Evolutionary conservation across 2,113 vertebrate species (phyloP).

Genomic region (Alethe castanea): DNA sequence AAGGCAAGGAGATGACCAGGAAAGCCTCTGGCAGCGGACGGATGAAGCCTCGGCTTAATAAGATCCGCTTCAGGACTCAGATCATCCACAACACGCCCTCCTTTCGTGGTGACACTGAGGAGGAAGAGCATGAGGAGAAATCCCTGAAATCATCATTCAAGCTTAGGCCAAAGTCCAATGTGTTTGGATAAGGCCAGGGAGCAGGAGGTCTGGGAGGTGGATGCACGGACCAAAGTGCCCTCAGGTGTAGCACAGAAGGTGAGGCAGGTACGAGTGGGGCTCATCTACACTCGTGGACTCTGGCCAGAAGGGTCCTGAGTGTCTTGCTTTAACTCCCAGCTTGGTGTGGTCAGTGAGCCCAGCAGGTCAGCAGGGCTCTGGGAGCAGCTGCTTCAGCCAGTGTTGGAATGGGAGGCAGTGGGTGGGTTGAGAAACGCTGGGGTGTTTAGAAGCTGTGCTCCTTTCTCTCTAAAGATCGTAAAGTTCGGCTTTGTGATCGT

Average conservation of each 20-base stretch:
- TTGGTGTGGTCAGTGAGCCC: not conserved
- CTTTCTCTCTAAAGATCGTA: not conserved
- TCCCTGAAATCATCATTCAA: slow-evolving; percentile 78
- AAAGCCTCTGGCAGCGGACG: slow-evolving; percentile 80
- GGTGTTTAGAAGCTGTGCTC: not conserved
- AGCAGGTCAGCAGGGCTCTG: not conserved
- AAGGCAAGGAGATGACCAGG: slow-evolving; percentile 78
- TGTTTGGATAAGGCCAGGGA: slow-evolving; percentile 81
- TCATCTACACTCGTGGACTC: not conserved
- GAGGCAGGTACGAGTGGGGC: not conserved
- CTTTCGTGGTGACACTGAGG: slow-evolving; percentile 60
- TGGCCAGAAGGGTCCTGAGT: not conserved
- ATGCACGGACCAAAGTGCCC: not conserved
- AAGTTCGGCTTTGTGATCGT: not conserved
- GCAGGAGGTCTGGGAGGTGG: slow-evolving; percentile 5
- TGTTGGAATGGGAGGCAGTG: not conserved
- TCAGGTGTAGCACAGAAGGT: not conserved
- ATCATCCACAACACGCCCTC: slow-evolving; percentile 92
- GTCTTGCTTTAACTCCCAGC: not conserved
- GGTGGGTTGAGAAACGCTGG: not conserved
- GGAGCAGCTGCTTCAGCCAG: not conserved
- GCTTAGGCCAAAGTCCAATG: slow-evolving; percentile 88
- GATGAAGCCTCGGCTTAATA: slow-evolving; percentile 86
- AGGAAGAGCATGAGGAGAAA: slow-evolving; percentile 79
- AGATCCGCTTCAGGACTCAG: slow-evolving; percentile 88